Base-by-base conservation (phyloP, 2,888 invertebrate species). In the Chrysopilus asiliformis region DNA sequence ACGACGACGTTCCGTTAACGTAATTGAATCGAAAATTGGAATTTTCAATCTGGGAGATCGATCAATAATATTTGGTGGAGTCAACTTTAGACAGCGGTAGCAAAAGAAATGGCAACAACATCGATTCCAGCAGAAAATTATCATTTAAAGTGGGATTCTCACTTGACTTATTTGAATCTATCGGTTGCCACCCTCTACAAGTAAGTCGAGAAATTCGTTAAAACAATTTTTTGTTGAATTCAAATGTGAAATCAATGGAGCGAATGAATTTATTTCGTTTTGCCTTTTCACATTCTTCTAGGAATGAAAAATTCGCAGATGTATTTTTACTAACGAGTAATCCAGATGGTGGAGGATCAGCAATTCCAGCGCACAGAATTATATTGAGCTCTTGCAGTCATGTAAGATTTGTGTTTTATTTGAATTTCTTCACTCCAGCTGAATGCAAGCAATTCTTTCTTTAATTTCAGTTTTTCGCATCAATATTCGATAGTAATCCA, bases 111-210 rank as follows among this genome's bases (percentile, higher is more conserved):
- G 25, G 31, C 25, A 32, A 37, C 32, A 32, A 37, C 19, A 26
- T 37, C 68, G 65, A 68, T 67, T 48, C 65, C 68, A 42, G 68
- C 72, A 51, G 86, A 86, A 61, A 86, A 84, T 51, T 86, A 85
- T 61, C 85, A 86, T 63, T 68, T 86, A 36, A 86, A 86, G 68
- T 86, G 86, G 86, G 82, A 85, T 62, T 84, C 84, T 47, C 85
- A 83, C 67, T 74, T 79, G 51, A 73, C 79, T 19, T 82, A 85
- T 65, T 68, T 86, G 50, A 84, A 85, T 63, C 76, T 80, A 34
- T 84, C 83, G 43, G 79, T 86, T 33, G 79, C 85, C 40, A 76
- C 80, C 13, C 61, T 81, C 51, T 72, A 57, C 47, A 61, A 60
- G 63, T 63, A 46, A 51, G 53, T 49, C 34, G 14, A 7, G 14